Base-by-base conservation (phyloP, 2,113 vertebrate species). In the Nerophis ophidion region DNA sequence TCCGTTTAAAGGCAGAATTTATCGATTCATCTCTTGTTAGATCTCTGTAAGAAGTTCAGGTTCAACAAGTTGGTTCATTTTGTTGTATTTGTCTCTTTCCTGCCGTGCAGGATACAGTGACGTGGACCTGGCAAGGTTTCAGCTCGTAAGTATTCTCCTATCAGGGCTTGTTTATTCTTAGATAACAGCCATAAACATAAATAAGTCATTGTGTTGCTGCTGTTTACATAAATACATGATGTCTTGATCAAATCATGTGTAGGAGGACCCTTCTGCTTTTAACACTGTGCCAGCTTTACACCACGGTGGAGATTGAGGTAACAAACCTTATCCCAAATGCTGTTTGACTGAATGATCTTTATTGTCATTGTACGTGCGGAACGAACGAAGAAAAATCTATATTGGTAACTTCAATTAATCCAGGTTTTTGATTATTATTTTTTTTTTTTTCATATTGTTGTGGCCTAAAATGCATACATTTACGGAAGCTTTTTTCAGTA, bases 81-180 rank as follows among this genome's bases (percentile, higher is more conserved):
- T 16, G 49, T 26, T 33, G 8, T 38, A 17, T 55, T 11, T 26
- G 4, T 7, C 26, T 2, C 13, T n/a, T 35, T 44, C 54, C 58
- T 35, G 16, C 7, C 55, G 52, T 69, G 4, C 61, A 99, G 96
- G 97, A 99, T 64, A 97, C 94, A 1, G 93, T 98, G 74, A 95
- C 95, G 42, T 99, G 97, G 97, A 99, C 97, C 0, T 98, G 97
- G 97, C 97, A 99, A 75, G 97, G 97, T 8, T 94, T 92, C 63
- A 89, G 83, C 55, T 82, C 90, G 96, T 99, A 89, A 95, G 97
- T 91, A 8, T 53, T 16, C 33, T 46, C 57, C 7, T 14, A 6
- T 4, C 42, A 1, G 11, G 17, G 7, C 17, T 0, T 7, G 1
- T 1, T 2, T 6, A 54, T 26, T 46, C 5, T 60, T 53, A 6